Conservation (phyloP, 2,797 vertebrate species). For the Pangasius krempfi region DNA sequence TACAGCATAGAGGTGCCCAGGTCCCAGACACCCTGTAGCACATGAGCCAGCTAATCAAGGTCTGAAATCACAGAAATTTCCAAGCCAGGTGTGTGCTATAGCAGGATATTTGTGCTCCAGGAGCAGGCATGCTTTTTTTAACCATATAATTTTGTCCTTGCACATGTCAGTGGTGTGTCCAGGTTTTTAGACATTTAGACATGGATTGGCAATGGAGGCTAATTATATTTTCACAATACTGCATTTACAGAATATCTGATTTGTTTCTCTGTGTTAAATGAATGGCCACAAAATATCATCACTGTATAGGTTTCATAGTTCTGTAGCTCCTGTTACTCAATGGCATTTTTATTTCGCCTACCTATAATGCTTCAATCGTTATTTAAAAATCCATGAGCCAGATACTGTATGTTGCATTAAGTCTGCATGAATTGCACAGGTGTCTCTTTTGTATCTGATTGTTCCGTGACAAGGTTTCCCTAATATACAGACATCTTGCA, state of each 20-base stretch:
- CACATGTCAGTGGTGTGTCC: conserved; percentile 15
- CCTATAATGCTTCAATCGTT: neutral
- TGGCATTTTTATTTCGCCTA: neutral
- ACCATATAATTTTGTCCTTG: conserved; percentile 7
- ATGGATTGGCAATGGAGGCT: neutral
- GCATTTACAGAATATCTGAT: neutral
- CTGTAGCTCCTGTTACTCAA: neutral
- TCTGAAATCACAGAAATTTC: conserved; percentile 18
- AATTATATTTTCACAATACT: conserved; percentile 14
- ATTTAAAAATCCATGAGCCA: neutral
- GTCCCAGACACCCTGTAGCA: conserved; percentile 27
- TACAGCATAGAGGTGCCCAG: neutral
- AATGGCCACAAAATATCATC: neutral
- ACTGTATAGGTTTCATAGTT: neutral
- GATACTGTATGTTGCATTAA: neutral
- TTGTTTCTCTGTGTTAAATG: neutral
- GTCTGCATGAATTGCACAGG: neutral
- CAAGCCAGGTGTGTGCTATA: conserved; percentile 14
- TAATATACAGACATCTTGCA: neutral
- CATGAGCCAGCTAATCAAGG: conserved; percentile 28
- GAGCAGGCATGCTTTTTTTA: conserved; percentile 5
- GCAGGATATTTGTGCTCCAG: neutral
- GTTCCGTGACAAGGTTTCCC: neutral
- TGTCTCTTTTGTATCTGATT: neutral
- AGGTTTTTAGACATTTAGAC: conserved; percentile 5